Conservation (phyloP, 2,888 invertebrate genomes). For the Eupithecia subumbrata region DNA sequence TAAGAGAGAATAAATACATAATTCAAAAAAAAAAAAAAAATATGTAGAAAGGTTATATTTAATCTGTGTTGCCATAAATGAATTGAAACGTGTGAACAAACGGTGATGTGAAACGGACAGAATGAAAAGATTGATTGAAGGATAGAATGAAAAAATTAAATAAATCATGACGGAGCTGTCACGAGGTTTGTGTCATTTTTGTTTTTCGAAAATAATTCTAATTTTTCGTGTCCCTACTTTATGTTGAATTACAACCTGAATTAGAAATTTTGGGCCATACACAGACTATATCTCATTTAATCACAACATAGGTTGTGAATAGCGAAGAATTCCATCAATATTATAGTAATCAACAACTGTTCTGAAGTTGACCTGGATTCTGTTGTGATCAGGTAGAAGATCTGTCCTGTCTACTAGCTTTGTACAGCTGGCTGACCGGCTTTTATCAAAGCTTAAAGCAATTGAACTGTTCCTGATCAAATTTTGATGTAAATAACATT, state of each 20-base stretch:
- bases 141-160: too few relatives aligned
- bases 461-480: background rate
- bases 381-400: background rate
- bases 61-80: too few relatives aligned
- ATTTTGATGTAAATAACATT: constrained; percentile 10
- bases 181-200: constrained; percentile 69
- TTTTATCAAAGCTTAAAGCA: background rate
- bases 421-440: background rate
- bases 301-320: background rate
- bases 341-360: background rate
- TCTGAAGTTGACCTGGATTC: background rate
- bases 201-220: constrained; percentile 38
- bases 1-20: too few relatives aligned
- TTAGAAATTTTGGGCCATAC: background rate
- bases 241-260: background rate
- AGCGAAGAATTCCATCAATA: background rate
- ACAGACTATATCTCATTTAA: background rate
- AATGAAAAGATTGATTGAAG: background rate
- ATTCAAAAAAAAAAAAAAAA: too few relatives aligned
- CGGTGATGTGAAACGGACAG: background rate
- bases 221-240: constrained; percentile 4
- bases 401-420: background rate
- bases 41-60: too few relatives aligned
- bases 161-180: constrained; percentile 77
- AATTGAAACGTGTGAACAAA: too few relatives aligned